Percentiles rank a stretch among this genome's conserved stretches.
Evolutionary conservation across 1,140 invertebrate genomes (phyloP).

Genomic region (fruit fly (Drosophila melanogaster)): DNA sequence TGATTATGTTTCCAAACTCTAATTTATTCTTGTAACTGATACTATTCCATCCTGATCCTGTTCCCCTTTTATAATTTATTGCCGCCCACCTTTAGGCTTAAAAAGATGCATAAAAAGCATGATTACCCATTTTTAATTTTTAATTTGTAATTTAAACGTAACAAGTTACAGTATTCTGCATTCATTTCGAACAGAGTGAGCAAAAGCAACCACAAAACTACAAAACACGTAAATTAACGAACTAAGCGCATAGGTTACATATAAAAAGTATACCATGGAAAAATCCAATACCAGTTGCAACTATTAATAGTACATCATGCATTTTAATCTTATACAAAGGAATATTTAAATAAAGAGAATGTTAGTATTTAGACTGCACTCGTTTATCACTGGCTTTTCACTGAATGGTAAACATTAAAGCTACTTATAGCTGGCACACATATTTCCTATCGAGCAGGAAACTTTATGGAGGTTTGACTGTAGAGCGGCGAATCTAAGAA

Average conservation of each 20-base stretch:
- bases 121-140: constrained; percentile 31
- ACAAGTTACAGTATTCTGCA: constrained; percentile 50
- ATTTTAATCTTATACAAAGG: constrained; percentile 76
- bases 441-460: background rate
- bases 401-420: too few species aligned
- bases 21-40: constrained; percentile 62
- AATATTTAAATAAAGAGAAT: constrained; percentile 79
- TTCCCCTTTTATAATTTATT: constrained; percentile 61
- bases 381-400: too few species aligned
- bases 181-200: constrained; percentile 45
- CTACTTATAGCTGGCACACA: too few species aligned
- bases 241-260: constrained; percentile 65
- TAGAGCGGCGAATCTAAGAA: background rate
- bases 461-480: background rate
- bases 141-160: constrained; percentile 18
- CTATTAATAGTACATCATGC: constrained; percentile 75
- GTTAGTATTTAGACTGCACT: constrained; percentile 62
- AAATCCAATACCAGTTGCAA: constrained; percentile 74
- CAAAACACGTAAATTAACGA: constrained; percentile 34
- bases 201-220: constrained; percentile 56
- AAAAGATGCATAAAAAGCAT: constrained; percentile 15
- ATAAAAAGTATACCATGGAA: constrained; percentile 69
- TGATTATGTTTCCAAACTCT: constrained; percentile 9
- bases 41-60: constrained; percentile 18
- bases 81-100: constrained; percentile 64